phyloP scores from a whole-genome alignment of 2,797 vertebrate genomes.

The Macroramphosus scolopax region DNA sequence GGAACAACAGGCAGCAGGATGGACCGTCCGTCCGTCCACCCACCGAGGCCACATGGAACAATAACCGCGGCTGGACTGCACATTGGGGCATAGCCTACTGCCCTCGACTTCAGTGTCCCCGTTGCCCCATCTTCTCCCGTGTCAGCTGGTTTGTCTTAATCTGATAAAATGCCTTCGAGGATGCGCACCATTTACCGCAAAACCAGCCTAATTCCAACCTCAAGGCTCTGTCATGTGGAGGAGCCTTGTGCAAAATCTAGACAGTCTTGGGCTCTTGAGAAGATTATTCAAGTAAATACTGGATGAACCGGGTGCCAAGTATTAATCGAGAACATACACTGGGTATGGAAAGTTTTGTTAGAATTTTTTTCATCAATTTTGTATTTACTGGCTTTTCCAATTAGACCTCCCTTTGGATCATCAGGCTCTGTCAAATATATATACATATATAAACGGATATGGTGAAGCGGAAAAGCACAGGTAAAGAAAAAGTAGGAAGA shows the following conservation, averaged over 20 bases:
- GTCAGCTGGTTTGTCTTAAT: conserved; percentile 18
- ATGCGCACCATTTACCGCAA: conserved; percentile 1
- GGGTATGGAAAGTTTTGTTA: not conserved
- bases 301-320: not conserved
- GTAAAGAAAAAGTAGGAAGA: no score
- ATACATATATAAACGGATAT: no score
- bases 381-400: no score
- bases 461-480: no score
- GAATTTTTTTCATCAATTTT: no score
- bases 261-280: no score
- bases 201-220: not conserved
- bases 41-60: conserved; percentile 71
- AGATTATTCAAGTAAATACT: not conserved
- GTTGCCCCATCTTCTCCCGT: conserved; percentile 9
- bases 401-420: no score
- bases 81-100: conserved; percentile 4
- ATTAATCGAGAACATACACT: not conserved
- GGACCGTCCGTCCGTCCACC: conserved; percentile 60
- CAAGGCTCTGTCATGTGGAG: not conserved
- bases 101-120: conserved; percentile 15
- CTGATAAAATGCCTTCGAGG: conserved; percentile 10
- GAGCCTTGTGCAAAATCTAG: conserved; percentile 1
- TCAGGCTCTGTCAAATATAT: not conserved
- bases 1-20: conserved; percentile 74
- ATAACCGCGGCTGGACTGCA: conserved; percentile 34